Evolutionary conservation across 2,797 vertebrate species (phyloP).

Genomic region (Anguilla obscura): DNA sequence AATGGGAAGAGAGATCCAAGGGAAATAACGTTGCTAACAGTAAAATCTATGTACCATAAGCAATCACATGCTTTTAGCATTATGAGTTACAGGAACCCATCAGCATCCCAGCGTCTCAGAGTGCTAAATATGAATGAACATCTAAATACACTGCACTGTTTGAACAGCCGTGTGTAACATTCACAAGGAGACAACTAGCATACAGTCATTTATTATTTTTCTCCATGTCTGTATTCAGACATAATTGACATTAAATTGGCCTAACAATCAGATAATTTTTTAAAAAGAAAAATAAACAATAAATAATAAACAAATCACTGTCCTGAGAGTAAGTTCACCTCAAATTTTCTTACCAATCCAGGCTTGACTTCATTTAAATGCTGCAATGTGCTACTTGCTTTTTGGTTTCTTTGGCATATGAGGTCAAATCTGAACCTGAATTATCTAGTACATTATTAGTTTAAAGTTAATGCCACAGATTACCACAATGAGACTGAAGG

Average conservation of each 20-base stretch:
- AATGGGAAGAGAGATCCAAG: conserved; percentile 52
- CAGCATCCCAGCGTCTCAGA: conserved; percentile 64
- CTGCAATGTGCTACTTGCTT: background rate
- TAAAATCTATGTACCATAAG: conserved; percentile 56
- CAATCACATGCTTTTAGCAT: conserved; percentile 67
- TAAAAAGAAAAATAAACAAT: background rate
- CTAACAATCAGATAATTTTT: background rate
- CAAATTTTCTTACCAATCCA: background rate
- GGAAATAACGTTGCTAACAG: conserved; percentile 62
- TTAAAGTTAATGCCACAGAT: background rate
- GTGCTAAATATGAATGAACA: conserved; percentile 71
- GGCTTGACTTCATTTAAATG: background rate
- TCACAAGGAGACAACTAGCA: background rate
- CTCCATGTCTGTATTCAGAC: background rate
- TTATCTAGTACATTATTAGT: background rate
- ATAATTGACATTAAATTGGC: background rate
- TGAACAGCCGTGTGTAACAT: conserved; percentile 63
- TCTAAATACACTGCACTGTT: conserved; percentile 62
- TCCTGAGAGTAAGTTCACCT: background rate
- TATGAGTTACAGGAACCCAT: conserved; percentile 71
- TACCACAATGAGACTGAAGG: background rate
- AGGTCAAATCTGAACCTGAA: background rate
- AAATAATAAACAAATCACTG: background rate
- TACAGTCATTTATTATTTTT: conserved; percentile 62
- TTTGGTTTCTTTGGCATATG: background rate